A percentile compares a stretch with the other conserved stretches of the same genome.
Evolutionary conservation across 2,113 vertebrate species (phyloP).

Genomic region (Lamprotornis superbus): DNA sequence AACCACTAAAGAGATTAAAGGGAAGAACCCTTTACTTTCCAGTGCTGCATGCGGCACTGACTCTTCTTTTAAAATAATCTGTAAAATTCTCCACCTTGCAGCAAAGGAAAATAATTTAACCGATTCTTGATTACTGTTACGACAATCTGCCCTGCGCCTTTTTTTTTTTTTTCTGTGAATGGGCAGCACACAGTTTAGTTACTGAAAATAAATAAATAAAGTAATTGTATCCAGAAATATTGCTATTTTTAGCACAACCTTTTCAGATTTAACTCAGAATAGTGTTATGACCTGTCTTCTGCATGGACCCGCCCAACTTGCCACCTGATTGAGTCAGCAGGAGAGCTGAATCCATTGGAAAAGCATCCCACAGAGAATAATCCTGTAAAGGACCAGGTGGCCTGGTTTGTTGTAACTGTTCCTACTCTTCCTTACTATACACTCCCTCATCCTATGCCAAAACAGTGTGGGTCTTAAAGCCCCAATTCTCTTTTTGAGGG

Average conservation of each 20-base stretch:
- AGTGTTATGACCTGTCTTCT: not conserved
- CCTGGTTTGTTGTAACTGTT: not conserved
- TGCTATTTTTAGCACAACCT: accelerated
- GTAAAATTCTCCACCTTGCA: not conserved
- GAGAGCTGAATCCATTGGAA: not conserved
- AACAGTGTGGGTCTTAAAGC: not conserved
- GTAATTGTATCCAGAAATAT: not conserved
- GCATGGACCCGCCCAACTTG: not conserved
- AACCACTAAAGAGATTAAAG: not conserved
- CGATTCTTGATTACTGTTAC: not conserved
- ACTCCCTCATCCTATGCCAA: not conserved
- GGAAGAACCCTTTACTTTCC: not conserved
- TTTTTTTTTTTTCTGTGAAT: not conserved
- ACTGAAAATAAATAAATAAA: not conserved
- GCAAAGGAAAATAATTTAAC: not conserved
- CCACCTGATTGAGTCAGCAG: not conserved
- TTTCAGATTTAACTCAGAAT: not conserved
- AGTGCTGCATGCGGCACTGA: not conserved
- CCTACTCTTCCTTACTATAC: not conserved
- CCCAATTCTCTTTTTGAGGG: accelerated
- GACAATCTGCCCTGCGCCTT: not conserved
- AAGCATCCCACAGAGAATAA: not conserved
- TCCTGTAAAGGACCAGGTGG: not conserved
- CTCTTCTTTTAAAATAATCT: not conserved
- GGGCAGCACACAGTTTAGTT: not conserved